A percentile compares a stretch with the other conserved stretches of the same genome.
These are phyloP conservation scores for Drosophila ohnishii DNA, from an alignment of 1,140 invertebrate species.

Conservation along the genomic window DNA sequence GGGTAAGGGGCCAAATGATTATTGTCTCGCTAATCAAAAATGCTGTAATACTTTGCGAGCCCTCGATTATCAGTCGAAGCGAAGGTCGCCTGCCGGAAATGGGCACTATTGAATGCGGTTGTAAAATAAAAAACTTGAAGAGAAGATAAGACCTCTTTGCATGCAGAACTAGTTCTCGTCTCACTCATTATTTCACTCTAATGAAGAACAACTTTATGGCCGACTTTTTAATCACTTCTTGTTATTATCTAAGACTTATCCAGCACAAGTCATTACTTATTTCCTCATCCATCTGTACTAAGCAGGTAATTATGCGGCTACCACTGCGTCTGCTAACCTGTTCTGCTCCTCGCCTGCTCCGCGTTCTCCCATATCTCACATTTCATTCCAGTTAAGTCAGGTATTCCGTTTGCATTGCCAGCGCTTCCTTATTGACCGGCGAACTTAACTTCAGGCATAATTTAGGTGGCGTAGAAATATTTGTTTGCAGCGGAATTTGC, in stretches of 20 bases:
- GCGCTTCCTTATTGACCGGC: slow-evolving; percentile 33
- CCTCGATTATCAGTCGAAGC: slow-evolving; percentile 15
- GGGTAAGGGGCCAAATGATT: slow-evolving; percentile 5
- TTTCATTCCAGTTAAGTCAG: slow-evolving; percentile 27
- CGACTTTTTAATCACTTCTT: slow-evolving; percentile 7
- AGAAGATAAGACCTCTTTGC: slow-evolving; percentile 1
- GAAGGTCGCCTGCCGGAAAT: slow-evolving; percentile 23
- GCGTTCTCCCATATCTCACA: slow-evolving; percentile 24
- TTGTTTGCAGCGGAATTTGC: slow-evolving; percentile 7
- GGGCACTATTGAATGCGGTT: background rate
- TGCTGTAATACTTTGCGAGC: slow-evolving; percentile 30
- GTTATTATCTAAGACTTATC: slow-evolving; percentile 8
- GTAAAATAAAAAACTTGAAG: background rate
- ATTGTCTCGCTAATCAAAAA: slow-evolving; percentile 25
- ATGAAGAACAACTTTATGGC: slow-evolving; percentile 15
- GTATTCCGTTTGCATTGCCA: slow-evolving; percentile 16
- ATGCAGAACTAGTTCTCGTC: slow-evolving; percentile 20
- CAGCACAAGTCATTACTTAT: slow-evolving; percentile 5
- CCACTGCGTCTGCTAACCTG: slow-evolving; percentile 22
- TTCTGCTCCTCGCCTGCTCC: slow-evolving; percentile 6
- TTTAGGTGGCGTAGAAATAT: slow-evolving; percentile 7
- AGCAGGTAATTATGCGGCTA: slow-evolving; percentile 5
- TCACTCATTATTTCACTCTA: slow-evolving; percentile 3
- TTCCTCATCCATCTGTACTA: slow-evolving; percentile 25
- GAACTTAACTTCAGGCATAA: slow-evolving; percentile 5